Evolutionary conservation across 2,113 vertebrate species (phyloP), one percentile per base, ranked within the genome.

Genomic region (Psittacula cyanocephala): DNA sequence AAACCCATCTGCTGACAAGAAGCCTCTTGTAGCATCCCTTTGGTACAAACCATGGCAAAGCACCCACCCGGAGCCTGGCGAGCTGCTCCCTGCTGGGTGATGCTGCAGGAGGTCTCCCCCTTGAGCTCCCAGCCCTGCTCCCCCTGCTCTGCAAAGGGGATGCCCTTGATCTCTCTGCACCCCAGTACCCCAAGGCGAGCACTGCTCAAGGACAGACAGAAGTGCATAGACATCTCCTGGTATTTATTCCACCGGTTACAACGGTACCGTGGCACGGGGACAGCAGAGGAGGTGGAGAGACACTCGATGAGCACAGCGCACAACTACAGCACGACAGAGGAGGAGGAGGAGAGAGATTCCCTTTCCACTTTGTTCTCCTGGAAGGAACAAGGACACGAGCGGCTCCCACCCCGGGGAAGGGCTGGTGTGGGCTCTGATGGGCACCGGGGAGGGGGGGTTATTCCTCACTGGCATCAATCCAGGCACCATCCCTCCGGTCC

Each of bases 161-260:
- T 11, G 62, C 6, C 0, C 63, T 68, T 7, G 8, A 7, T 19
- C 22, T 17, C 41, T 13, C n/a, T 8, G 14, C 19, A 11, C 28
- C 46, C 52, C 64, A 2, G 0, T 6, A 9, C 13, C 57, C 33
- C 47, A 4, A 55, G 81, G 13, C 55, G 89, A 85, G 39, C 2
- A 83, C 53, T n/a, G 37, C 64, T 85, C 5, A 6, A 80, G 85
- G 69, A 64, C 81, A 83, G 35, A 76, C 81, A 29, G 0, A 11
- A 85, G 29, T 96, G 97, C 96, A 97, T 97, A 97, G 96, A 97
- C 95, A 96, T 93, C 85, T 89, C 96, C 95, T 95, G 96, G 80
- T 89, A 77, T 97, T 97, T 97, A 97, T 97, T 97, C 96, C 96
- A 84, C 67, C 55, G 46, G 83, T 81, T 87, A 27, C 50, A 92